Evolutionary conservation across 2,113 vertebrate genomes (phyloP).

Genomic region (Larimichthys crocea): DNA sequence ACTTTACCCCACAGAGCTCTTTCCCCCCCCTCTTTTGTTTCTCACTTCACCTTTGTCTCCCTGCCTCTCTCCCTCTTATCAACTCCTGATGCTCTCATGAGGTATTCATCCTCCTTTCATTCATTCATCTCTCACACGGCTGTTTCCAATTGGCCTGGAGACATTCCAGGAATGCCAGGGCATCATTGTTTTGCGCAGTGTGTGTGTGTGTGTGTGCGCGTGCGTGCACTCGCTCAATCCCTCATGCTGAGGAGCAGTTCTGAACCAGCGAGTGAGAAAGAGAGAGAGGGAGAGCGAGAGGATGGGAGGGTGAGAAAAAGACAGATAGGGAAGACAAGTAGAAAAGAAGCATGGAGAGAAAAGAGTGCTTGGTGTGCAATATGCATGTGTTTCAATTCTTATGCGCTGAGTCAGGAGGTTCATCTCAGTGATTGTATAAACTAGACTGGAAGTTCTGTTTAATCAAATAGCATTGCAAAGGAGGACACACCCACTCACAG

Average conservation of each 20-base stretch:
- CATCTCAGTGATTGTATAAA: conserved; percentile 19
- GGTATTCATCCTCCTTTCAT: conserved; percentile 68
- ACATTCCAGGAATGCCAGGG: conserved; percentile 73
- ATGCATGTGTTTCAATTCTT: conserved; percentile 14
- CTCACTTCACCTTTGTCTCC: background rate
- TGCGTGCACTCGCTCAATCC: background rate
- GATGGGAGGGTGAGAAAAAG: background rate
- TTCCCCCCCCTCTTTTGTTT: background rate
- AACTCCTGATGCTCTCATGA: conserved; percentile 65
- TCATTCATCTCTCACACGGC: conserved; percentile 70
- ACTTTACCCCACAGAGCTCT: background rate
- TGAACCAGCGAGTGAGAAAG: background rate
- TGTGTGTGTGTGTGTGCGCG: conserved; percentile 18
- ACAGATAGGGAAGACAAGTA: background rate
- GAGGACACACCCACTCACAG: conserved; percentile 8
- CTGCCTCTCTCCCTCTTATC: conserved; percentile 36
- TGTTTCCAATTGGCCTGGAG: conserved; percentile 75
- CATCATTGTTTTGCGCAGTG: conserved; percentile 49
- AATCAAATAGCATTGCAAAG: conserved; percentile 3
- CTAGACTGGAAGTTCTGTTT: conserved; percentile 14
- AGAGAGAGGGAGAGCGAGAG: background rate
- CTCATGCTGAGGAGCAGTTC: conserved; percentile 17
- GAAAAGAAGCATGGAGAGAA: conserved; percentile 6
- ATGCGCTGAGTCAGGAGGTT: conserved; percentile 1
- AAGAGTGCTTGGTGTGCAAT: background rate